Evolutionary conservation across 2,797 vertebrate genomes (phyloP), one percentile per base, ranked within the genome.

Genomic region (Channallabes apus): DNA sequence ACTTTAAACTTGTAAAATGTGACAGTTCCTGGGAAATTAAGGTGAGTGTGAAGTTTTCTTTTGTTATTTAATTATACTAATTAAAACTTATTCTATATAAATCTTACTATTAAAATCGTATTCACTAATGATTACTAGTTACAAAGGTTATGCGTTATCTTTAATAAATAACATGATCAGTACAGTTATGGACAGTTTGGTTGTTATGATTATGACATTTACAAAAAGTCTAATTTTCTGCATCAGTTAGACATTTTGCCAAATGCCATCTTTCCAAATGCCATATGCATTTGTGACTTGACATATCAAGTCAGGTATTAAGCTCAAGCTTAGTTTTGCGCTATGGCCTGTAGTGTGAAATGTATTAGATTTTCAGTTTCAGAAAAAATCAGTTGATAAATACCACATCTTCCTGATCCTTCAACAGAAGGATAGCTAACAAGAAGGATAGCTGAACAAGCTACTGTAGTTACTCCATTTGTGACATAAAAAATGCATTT

Each of bases 1-100:
- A 98, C 95, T 99, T 99, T 94, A 99, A 99, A 90, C 94, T 99
- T 91, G 96, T 99, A 56, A 97, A 97, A 86, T 99, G 97, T 86
- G 93, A 96, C 3, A 96, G 97, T 32, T 92, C 94, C 0, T 97
- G 95, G 0, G 96, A 95, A 58, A 93, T 99, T 91, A 95, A 86
- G 94, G 95, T 96, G 90, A 88, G 87, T 84, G 95, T 95, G 89
- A 88, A 85, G 78, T 62, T 80, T 35, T n/a, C 18, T 75, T 22
- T n/a, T 8, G 29, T 32, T 54, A 14, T 24, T 24, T 69, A 4
- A 82, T 77, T 82, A 14, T 20, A 46, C 14, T 46, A 64, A 18
- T 4, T 64, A 27, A 64, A 18, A 41, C 24, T 27, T 27, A 24
- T n/a, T 64, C n/a, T 46, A 1, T 80, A n/a, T 51, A 32, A 51